Conservation (phyloP, 1,140 invertebrate genomes). For the Drosophila navojoa region DNA sequence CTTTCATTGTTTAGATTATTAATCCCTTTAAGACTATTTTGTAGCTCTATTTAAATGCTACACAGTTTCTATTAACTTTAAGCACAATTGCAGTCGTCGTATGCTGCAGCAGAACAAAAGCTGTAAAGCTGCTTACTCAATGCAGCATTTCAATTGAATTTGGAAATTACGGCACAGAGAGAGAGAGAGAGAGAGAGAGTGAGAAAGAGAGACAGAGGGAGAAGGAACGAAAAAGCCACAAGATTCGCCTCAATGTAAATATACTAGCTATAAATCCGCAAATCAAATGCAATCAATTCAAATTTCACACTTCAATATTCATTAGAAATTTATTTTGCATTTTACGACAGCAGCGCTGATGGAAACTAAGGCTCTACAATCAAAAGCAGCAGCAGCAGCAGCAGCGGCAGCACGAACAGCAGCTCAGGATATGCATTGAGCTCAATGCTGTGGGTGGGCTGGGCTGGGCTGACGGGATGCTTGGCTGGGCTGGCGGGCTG, state of each 20-base stretch:
- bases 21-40: too few relatives aligned
- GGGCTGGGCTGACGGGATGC: background rate
- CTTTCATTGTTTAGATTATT: too few relatives aligned
- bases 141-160: slow-evolving; percentile 26
- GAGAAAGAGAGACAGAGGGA: background rate
- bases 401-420: background rate
- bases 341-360: slow-evolving; percentile 57
- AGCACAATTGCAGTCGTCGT: background rate
- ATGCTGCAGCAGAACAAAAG: background rate
- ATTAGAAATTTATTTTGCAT: slow-evolving; percentile 82
- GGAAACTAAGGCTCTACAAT: slow-evolving; percentile 28
- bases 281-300: slow-evolving; percentile 81
- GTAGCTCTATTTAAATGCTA: too few relatives aligned
- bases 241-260: slow-evolving; percentile 64
- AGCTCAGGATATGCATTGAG: slow-evolving; percentile 7
- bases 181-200: background rate
- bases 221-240: slow-evolving; percentile 1
- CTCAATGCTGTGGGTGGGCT: background rate
- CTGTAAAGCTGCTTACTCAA: slow-evolving; percentile 7
- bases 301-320: slow-evolving; percentile 82
- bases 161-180: background rate
- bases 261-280: slow-evolving; percentile 71
- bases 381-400: slow-evolving; percentile 15
- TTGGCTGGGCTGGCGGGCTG: background rate
- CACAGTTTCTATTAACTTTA: background rate